phyloP scores from a whole-genome alignment of 2,113 vertebrate species.

The Tychaedon coryphoeus region DNA sequence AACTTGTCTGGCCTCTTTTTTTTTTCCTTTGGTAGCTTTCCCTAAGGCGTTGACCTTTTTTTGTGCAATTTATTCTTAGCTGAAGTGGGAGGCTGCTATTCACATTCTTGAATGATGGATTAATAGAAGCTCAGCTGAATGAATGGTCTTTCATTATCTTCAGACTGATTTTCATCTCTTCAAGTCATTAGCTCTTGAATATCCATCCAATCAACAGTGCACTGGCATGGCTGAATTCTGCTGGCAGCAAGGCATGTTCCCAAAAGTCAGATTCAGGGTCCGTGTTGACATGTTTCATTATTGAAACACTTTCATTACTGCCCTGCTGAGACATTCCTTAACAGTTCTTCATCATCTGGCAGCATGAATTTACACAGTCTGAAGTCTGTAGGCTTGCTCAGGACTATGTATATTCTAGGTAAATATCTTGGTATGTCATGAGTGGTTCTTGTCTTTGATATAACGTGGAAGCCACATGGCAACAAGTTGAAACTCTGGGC shows the following conservation, averaged over 20 bases:
- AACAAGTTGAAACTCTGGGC: not conserved
- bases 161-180: constrained; percentile 5
- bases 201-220: not conserved
- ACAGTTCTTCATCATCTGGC: not conserved
- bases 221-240: not conserved
- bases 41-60: not conserved
- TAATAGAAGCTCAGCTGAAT: not conserved
- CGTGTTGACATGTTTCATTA: not conserved
- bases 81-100: not conserved
- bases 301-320: not conserved
- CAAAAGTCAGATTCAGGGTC: not conserved
- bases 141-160: not conserved
- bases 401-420: not conserved
- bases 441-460: not conserved
- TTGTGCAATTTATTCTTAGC: not conserved
- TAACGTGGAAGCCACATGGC: not conserved
- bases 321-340: not conserved
- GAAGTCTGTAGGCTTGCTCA: not conserved
- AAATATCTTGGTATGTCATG: not conserved
- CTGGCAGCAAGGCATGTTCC: not conserved
- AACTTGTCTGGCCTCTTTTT: not conserved
- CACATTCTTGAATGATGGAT: not conserved
- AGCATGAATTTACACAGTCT: not conserved
- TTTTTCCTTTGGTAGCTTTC: not conserved
- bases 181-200: not conserved